Evolutionary conservation across 2,888 invertebrate species (phyloP).

Genomic region (Erebia palarica): DNA sequence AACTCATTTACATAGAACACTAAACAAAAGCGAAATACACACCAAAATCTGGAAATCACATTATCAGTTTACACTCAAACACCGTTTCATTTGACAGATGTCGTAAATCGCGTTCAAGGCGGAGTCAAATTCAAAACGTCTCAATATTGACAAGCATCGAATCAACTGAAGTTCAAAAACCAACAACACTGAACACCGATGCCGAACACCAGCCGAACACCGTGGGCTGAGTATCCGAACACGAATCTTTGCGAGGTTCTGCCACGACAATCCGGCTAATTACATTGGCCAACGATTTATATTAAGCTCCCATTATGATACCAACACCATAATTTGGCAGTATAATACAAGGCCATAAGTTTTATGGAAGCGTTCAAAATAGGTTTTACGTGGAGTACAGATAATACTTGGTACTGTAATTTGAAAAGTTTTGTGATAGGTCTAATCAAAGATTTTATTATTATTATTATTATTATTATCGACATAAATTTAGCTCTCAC

Average conservation of each 20-base stretch:
- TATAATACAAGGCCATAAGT: neutral
- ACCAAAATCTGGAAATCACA: conserved; percentile 46
- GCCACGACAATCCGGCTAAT: neutral
- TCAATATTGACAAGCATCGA: conserved; percentile 62
- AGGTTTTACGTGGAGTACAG: neutral
- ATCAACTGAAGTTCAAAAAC: conserved; percentile 52
- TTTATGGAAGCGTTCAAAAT: conserved; percentile 2
- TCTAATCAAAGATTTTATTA: too few relatives aligned
- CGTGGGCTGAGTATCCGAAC: neutral
- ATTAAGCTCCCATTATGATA: neutral
- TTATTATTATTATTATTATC: too few relatives aligned
- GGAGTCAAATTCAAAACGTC: conserved; percentile 53
- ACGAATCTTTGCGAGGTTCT: neutral
- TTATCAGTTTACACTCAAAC: conserved; percentile 39
- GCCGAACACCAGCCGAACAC: conserved; percentile 14
- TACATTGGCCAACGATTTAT: neutral
- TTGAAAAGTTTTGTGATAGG: too few relatives aligned
- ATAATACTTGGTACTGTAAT: too few relatives aligned
- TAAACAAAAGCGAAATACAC: conserved; percentile 44
- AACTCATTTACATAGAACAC: conserved; percentile 56
- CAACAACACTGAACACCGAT: neutral
- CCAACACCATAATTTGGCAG: neutral
- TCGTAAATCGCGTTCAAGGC: conserved; percentile 63
- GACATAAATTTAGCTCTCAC: too few relatives aligned
- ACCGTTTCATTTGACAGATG: conserved; percentile 66